Percentiles rank a stretch among this genome's conserved stretches.
Conservation (phyloP, 53 echinoderm and acorn worm species). For the Arbacia lixula region DNA sequence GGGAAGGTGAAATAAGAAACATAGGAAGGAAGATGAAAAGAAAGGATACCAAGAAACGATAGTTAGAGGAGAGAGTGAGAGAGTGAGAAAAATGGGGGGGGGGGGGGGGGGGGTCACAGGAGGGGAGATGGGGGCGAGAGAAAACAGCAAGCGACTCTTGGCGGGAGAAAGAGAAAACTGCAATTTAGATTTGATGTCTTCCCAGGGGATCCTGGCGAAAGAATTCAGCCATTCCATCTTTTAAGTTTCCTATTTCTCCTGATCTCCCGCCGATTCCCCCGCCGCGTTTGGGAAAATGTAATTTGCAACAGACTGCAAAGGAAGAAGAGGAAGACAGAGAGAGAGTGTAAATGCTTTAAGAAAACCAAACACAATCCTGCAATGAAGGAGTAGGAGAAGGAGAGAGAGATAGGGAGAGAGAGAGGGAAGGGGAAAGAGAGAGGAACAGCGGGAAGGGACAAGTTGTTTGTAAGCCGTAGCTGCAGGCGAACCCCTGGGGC, state of each 20-base stretch:
- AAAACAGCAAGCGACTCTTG: conserved; percentile 26
- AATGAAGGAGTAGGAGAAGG: too few species aligned
- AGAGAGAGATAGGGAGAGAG: not conserved
- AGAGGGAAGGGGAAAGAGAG: conserved; percentile 1
- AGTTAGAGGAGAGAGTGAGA: not conserved
- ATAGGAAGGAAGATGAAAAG: too few species aligned
- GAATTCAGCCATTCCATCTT: conserved; percentile 59
- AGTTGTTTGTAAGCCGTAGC: conserved; percentile 45
- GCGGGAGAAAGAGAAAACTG: conserved; percentile 58
- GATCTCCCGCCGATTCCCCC: conserved; percentile 54
- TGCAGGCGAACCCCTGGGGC: not conserved
- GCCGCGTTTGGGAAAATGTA: conserved; percentile 54
- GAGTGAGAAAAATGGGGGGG: not conserved
- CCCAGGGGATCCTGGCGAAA: conserved; percentile 49
- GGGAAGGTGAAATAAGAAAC: too few species aligned
- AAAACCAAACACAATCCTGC: not conserved
- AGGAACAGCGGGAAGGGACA: conserved; percentile 1
- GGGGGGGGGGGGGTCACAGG: not conserved
- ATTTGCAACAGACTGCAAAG: conserved; percentile 56
- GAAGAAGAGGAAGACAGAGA: not conserved
- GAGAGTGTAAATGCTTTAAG: not conserved
- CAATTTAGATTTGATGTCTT: conserved; percentile 66
- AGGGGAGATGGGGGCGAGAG: conserved; percentile 2
- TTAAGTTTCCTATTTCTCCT: conserved; percentile 51
- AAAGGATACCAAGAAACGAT: too few species aligned